These are phyloP conservation scores for Tortricodes alternella DNA, from an alignment of 2,888 invertebrate genomes.

Conservation along the genomic window DNA sequence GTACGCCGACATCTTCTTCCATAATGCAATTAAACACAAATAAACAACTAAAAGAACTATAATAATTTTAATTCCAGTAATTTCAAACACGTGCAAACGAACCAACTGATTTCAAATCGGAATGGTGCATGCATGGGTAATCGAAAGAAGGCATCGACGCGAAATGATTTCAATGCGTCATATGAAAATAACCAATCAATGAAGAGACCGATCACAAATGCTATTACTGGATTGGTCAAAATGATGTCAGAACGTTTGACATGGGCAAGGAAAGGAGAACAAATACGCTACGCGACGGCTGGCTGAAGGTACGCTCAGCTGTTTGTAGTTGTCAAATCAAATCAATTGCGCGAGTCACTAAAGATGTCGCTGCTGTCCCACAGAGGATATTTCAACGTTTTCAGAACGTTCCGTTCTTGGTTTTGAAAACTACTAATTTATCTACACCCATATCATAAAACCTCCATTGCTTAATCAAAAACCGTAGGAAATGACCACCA, in stretches of 20 bases:
- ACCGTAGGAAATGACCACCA: too few relatives aligned
- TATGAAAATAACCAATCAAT: constrained; percentile 8
- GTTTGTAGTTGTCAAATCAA: constrained; percentile 25
- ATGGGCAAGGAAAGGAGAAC: constrained; percentile 8
- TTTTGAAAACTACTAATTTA: too few relatives aligned
- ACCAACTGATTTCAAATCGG: constrained; percentile 54
- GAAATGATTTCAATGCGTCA: constrained; percentile 4
- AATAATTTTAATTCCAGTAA: constrained; percentile 38
- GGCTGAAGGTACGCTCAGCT: constrained; percentile 26
- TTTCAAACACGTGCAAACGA: constrained; percentile 60
- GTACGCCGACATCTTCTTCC: constrained; percentile 63
- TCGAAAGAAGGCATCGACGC: constrained; percentile 39
- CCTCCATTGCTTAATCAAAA: too few relatives aligned
- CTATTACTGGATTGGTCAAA: constrained; percentile 10
- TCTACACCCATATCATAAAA: too few relatives aligned
- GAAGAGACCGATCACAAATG: background rate
- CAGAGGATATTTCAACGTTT: background rate
- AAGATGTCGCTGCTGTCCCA: constrained; percentile 16
- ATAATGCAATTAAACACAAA: constrained; percentile 44
- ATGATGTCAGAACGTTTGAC: background rate
- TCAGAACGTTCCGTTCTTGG: too few relatives aligned
- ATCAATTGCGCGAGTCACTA: background rate
- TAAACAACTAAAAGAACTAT: constrained; percentile 28
- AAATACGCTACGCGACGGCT: constrained; percentile 21
- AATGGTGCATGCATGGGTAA: constrained; percentile 56